Evolutionary conservation across 2,797 vertebrate genomes (phyloP), one percentile per base, ranked within the genome.

Genomic region (Acomys russatus): DNA sequence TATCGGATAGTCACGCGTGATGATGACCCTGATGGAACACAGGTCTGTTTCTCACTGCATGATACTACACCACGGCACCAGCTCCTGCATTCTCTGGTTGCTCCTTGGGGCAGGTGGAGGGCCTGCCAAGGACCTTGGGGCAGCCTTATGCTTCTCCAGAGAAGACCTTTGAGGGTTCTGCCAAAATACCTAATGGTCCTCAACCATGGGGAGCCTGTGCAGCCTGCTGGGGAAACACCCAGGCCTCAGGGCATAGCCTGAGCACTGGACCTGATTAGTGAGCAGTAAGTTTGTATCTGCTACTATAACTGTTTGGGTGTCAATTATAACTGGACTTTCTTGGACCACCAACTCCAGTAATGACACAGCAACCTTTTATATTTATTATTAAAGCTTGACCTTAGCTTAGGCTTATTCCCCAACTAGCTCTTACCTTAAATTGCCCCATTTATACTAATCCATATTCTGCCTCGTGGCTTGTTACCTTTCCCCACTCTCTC

Each of bases 41-140:
- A 54, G 56, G 14, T n/a, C 49, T 1, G 0, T 33, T 86, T 90
- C 92, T 54, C 56, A n/a, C 64, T 71, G 14, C 35, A 33, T 35
- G 79, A 70, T 23, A 9, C 38, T 0, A 1, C 9, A 0, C 0
- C 1, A 12, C 17, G 5, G 2, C 44, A 28, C 22, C 11, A 73
- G 87, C 56, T 79, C 71, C 23, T 82, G 87, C 18, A 3, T 33
- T 59, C 59, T 51, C 12, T 63, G 35, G 64, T n/a, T 23, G 17
- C 68, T 82, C 61, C 82, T 83, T 74, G 10, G 66, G 78, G n/a
- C 54, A 33, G 23, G 64, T 28, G 7, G 8, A 15, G 54, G 51
- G n/a, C 28, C 88, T 35, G n/a, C 68, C 49, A 54, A 66, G 80
- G 56, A 79, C 64, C 38, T 80, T 38, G 33, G 63, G 85, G 63